Base-by-base conservation (phyloP, 2,888 invertebrate genomes). In the Orthonychiurus folsomi region DNA sequence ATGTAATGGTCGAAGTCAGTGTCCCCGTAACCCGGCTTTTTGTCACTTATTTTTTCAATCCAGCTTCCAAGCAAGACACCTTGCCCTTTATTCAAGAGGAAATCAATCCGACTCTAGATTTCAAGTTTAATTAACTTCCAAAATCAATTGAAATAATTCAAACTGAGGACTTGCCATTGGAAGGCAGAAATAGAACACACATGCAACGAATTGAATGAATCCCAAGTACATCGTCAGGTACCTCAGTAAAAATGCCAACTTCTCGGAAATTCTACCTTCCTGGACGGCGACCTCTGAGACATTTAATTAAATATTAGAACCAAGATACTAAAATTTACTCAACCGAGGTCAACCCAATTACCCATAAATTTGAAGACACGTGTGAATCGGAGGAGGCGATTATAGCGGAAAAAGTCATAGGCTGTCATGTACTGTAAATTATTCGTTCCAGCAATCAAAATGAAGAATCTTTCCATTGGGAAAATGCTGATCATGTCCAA, bases 51-150 rank as follows among this genome's bases (percentile, higher is more conserved):
- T 15, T 47, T 37, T n/a, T 18, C 48, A 5, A 69, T 53, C 66
- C 64, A 71, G 12, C 67, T 63, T 0, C 28, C 53, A 5, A 59
- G 52, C 20, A 63, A 9, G 15, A 20, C 27, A 0, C 58, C 50
- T 27, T 62, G 20, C 3, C 56, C 50, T 12, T 56, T 53, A 3
- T 62, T 26, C 24, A 71, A 50, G 21, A 71, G 25, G 50, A 64
- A 66, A 48, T 69, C 68, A 24, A 69, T n/a, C 2, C 69, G 67
- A n/a, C 25, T 50, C 69, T 70, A 26, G 12, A 48, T 48, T 15
- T 48, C 48, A 48, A 48, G 15, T 48, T 48, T 48, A 48, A 48
- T n/a, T n/a, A n/a, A n/a, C n/a, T n/a, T n/a, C n/a, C n/a, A n/a
- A n/a, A n/a, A n/a, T n/a, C n/a, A n/a, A n/a, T n/a, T n/a, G n/a